Evolutionary conservation across 2,797 vertebrate species (phyloP).

Genomic region (Rhabdomys pumilio): DNA sequence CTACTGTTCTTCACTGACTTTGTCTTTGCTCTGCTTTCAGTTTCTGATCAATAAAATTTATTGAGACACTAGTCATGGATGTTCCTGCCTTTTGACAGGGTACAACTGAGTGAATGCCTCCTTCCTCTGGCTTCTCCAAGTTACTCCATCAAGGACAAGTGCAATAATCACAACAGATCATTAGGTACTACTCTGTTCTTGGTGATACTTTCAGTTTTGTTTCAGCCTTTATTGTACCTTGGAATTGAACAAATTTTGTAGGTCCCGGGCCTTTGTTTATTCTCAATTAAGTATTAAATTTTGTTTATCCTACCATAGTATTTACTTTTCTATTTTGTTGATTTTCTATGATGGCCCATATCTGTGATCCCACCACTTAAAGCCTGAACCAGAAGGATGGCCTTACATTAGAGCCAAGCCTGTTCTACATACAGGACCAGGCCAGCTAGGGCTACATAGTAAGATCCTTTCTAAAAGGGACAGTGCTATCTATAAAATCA

Average conservation of each 20-base stretch:
- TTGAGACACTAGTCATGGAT: background rate
- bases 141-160: background rate
- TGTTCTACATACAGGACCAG: background rate
- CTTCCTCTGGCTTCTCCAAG: background rate
- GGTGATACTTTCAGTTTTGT: background rate
- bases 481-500: background rate
- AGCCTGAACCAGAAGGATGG: background rate
- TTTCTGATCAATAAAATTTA: background rate
- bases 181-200: background rate
- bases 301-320: background rate
- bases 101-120: background rate
- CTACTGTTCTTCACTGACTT: background rate
- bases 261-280: background rate
- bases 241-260: constrained; percentile 38
- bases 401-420: background rate
- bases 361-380: background rate
- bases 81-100: background rate
- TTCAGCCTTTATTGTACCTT: constrained; percentile 35
- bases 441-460: no score
- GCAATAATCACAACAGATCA: background rate
- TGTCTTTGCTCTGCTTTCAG: background rate
- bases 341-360: background rate
- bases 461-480: background rate
- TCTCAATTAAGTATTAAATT: background rate
- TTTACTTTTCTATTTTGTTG: constrained; percentile 17